Conservation (phyloP, 2,888 invertebrate species). For the Netelia fuscicornis region DNA sequence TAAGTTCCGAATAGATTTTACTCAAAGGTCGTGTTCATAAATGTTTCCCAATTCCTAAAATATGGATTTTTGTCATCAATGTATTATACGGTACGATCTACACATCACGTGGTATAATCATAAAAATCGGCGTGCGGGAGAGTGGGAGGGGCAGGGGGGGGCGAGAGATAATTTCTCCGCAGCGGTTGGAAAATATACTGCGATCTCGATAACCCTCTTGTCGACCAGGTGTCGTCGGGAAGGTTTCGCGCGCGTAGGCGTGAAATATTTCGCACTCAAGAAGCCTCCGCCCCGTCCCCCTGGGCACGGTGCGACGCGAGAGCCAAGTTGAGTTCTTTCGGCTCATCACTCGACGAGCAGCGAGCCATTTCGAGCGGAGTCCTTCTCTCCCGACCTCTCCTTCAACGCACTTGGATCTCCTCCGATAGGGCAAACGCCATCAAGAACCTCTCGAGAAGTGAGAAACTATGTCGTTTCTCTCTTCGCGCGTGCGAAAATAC, state of each 20-base stretch:
- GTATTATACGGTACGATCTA: too few relatives aligned
- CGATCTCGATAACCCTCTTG: constrained; percentile 54
- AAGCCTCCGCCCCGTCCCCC: neutral
- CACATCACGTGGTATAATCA: too few relatives aligned
- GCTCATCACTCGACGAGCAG: constrained; percentile 57
- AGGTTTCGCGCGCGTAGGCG: constrained; percentile 47
- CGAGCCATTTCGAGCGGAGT: constrained; percentile 40
- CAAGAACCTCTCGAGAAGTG: constrained; percentile 51
- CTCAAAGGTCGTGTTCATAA: too few relatives aligned
- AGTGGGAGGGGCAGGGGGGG: too few relatives aligned
- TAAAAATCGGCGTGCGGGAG: too few relatives aligned
- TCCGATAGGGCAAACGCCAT: constrained; percentile 51
- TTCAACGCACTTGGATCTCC: constrained; percentile 48
- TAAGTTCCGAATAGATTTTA: too few relatives aligned
- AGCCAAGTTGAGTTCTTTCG: constrained; percentile 40
- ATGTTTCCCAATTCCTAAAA: too few relatives aligned
- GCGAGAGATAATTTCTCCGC: neutral
- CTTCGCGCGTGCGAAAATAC: constrained; percentile 49
- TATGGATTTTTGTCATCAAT: too few relatives aligned
- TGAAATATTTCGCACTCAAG: constrained; percentile 55
- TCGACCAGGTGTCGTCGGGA: constrained; percentile 61
- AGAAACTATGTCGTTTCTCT: constrained; percentile 59
- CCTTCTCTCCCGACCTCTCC: constrained; percentile 13
- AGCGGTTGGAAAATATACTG: constrained; percentile 34
- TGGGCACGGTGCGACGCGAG: neutral